Evolutionary conservation across 2,888 invertebrate genomes (phyloP).

Genomic region (Heteropelma amictum): DNA sequence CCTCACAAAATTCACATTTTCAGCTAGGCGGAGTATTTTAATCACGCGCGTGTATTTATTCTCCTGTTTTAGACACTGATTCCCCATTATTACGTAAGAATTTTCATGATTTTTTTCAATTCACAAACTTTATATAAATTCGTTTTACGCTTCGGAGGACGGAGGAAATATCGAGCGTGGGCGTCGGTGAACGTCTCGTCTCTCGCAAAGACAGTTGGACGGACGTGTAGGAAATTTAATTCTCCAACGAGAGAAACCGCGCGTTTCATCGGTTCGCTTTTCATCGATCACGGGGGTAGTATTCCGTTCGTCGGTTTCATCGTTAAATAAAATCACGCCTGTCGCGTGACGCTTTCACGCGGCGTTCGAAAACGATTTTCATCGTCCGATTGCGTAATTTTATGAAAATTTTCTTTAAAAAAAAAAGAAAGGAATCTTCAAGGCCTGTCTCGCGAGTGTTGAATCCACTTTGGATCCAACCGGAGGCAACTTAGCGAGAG

Average conservation of each 20-base stretch:
- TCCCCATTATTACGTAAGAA: neutral
- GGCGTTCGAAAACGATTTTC: too few relatives aligned
- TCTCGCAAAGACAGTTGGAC: conserved; percentile 2
- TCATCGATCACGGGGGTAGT: too few relatives aligned
- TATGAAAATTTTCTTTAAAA: too few relatives aligned
- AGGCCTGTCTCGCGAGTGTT: too few relatives aligned
- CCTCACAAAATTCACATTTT: conserved; percentile 18
- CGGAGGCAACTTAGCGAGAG: conserved; percentile 9
- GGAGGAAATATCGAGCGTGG: too few relatives aligned
- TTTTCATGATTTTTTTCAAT: neutral
- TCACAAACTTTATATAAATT: too few relatives aligned
- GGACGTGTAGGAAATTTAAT: conserved; percentile 48
- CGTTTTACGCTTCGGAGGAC: too few relatives aligned
- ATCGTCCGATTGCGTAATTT: too few relatives aligned
- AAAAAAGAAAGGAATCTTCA: too few relatives aligned
- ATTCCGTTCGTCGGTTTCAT: neutral
- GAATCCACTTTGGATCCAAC: too few relatives aligned
- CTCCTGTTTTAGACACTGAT: neutral
- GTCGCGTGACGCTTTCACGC: too few relatives aligned
- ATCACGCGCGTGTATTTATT: neutral
- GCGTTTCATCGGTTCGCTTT: neutral
- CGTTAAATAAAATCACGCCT: neutral
- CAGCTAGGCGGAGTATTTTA: too few relatives aligned
- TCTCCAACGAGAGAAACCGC: conserved; percentile 6
- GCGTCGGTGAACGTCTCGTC: neutral